Evolutionary conservation across 2,888 invertebrate species (phyloP), one percentile per base, ranked within the genome.

Genomic region (Blera fallax): DNA sequence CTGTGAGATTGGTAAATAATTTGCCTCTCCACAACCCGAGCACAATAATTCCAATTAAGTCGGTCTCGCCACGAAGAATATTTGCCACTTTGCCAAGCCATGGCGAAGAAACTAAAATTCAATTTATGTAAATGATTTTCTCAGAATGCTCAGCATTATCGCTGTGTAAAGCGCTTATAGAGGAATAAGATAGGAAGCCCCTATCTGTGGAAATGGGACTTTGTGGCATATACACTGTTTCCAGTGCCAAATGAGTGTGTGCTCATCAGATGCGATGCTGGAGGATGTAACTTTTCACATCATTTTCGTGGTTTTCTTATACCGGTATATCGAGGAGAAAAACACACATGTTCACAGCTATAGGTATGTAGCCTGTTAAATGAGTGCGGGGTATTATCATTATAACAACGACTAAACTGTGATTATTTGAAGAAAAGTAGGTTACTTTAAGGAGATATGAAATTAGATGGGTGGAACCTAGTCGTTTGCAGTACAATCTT

Each of bases 271-370:
- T 65, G 43, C n/a, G 50, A 67, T 65, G 27, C 62, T 7, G 16
- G 29, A 73, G 78, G 78, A 83, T 73, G 73, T 60, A 83, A 83
- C 73, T 83, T 83, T 83, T 83, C 83, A 67, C 78, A 83, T 83
- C 48, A 73, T 73, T 78, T 77, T 62, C 52, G 72, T 73, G 73
- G 73, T 78, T 67, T 67, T 54, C 21, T 52, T n/a, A 18, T 34
- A 32, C 16, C 10, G 45, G 34, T 29, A 56, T n/a, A 58, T 37
- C 40, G 10, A 60, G 52, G 54, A 67, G 18, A 14, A 29, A 14
- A 7, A 50, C 6, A 3, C 29, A 24, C 29, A 16, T 69, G 37
- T 48, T n/a, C n/a, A n/a, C n/a, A n/a, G 10, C 5, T 21, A n/a
- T 11, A n/a, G 29, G 40, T 32, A 18, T 48, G 58, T 29, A 4